These are phyloP conservation scores for Python bivittatus DNA, from an alignment of 2,113 vertebrate genomes.

Conservation along the genomic window DNA sequence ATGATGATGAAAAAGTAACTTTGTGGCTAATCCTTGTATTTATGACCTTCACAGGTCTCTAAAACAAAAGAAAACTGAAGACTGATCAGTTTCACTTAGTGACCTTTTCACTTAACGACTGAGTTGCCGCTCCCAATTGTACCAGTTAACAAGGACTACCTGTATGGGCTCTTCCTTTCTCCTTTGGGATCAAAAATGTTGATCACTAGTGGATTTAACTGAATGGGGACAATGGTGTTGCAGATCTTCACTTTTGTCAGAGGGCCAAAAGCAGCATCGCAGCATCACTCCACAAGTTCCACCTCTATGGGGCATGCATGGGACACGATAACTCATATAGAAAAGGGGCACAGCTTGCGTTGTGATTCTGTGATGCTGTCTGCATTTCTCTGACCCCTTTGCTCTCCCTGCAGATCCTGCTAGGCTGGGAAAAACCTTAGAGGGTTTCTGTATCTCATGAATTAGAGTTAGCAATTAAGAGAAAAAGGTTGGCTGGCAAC, in stretches of 20 bases:
- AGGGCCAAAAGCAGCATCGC: background rate
- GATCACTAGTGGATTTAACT: background rate
- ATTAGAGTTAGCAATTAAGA: background rate
- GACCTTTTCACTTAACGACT: background rate
- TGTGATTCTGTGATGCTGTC: background rate
- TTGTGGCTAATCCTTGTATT: background rate
- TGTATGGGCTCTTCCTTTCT: background rate
- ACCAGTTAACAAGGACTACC: background rate
- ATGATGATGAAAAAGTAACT: background rate
- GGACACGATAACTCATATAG: background rate
- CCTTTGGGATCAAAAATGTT: background rate
- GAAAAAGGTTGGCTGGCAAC: background rate
- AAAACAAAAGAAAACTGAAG: background rate
- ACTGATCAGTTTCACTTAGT: background rate
- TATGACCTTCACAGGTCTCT: background rate
- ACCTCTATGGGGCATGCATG: background rate
- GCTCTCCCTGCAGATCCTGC: background rate
- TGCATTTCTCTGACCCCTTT: background rate
- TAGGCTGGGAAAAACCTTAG: background rate
- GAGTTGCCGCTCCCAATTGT: background rate
- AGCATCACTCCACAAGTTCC: background rate
- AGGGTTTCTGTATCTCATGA: background rate
- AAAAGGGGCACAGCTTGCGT: background rate
- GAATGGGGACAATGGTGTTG: background rate
- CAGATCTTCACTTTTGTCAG: background rate